Conservation (phyloP, 2,113 vertebrate species). For the Pituophis catenifer region DNA sequence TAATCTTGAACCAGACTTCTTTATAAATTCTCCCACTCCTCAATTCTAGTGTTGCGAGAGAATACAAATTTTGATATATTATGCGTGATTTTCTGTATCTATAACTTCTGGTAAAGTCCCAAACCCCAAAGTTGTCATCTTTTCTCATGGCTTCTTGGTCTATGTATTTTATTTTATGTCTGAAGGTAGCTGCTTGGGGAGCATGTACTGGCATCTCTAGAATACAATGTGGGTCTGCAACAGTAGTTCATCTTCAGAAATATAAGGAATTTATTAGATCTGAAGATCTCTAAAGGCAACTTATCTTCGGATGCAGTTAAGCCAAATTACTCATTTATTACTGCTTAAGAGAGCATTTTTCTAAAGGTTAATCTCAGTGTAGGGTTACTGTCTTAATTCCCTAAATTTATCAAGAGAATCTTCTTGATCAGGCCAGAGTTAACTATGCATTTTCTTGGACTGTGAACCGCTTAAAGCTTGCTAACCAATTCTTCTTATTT, state of each 20-base stretch:
- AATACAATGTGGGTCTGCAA: neutral
- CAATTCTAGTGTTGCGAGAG: neutral
- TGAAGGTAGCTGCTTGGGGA: neutral
- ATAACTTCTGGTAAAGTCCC: neutral
- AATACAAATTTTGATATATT: neutral
- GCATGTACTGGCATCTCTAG: neutral
- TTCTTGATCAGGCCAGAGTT: neutral
- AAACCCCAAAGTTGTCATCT: neutral
- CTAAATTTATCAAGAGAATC: neutral
- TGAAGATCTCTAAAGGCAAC: neutral
- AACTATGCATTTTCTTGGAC: neutral
- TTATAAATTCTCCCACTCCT: neutral
- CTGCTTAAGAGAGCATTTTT: neutral
- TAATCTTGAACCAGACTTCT: neutral
- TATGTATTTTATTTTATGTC: neutral
- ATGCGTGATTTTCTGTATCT: neutral
- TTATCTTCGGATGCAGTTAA: neutral
- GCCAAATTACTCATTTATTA: neutral
- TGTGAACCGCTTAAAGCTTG: accelerated
- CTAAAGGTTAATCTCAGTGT: neutral
- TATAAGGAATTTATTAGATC: neutral
- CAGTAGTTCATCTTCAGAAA: neutral
- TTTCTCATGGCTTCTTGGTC: neutral
- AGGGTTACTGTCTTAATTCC: neutral
- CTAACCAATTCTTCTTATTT: neutral